Conservation (phyloP, 1,140 invertebrate genomes). For the Wasmannia auropunctata region DNA sequence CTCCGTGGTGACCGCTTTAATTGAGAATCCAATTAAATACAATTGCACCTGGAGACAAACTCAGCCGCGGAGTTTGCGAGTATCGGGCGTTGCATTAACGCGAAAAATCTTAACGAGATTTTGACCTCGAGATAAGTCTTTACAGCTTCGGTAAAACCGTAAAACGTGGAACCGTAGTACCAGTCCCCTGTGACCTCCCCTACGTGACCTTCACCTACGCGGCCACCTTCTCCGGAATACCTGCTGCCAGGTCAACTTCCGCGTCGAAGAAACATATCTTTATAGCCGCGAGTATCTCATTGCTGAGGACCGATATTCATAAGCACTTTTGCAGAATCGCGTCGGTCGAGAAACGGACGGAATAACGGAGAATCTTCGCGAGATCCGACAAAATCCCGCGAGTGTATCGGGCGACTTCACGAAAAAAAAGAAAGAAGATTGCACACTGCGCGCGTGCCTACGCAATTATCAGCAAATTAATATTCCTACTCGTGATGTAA, state of each 20-base stretch:
- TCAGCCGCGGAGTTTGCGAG: background rate
- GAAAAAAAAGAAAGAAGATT: background rate
- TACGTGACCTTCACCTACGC: slow-evolving; percentile 63
- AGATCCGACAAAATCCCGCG: background rate
- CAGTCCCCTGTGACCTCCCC: slow-evolving; percentile 45
- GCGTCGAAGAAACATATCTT: slow-evolving; percentile 50
- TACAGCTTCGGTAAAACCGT: slow-evolving; percentile 33
- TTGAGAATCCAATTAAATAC: slow-evolving; percentile 6
- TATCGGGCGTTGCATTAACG: background rate
- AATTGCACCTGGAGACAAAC: background rate
- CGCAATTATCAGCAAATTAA: slow-evolving; percentile 40
- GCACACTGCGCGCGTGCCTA: background rate
- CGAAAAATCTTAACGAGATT: slow-evolving; percentile 29
- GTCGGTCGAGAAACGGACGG: slow-evolving; percentile 13
- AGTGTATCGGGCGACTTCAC: background rate
- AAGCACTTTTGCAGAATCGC: slow-evolving; percentile 35
- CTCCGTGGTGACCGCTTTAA: background rate
- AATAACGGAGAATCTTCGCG: slow-evolving; percentile 16
- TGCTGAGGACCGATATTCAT: slow-evolving; percentile 14
- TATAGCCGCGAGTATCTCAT: background rate
- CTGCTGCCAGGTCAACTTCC: slow-evolving; percentile 44
- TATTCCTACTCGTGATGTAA: background rate
- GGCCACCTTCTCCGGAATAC: slow-evolving; percentile 6
- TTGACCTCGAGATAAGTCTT: slow-evolving; percentile 14
- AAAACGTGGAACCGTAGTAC: slow-evolving; percentile 45